Evolutionary conservation across 2,888 invertebrate species (phyloP).

Genomic region (Tiphia femorata): DNA sequence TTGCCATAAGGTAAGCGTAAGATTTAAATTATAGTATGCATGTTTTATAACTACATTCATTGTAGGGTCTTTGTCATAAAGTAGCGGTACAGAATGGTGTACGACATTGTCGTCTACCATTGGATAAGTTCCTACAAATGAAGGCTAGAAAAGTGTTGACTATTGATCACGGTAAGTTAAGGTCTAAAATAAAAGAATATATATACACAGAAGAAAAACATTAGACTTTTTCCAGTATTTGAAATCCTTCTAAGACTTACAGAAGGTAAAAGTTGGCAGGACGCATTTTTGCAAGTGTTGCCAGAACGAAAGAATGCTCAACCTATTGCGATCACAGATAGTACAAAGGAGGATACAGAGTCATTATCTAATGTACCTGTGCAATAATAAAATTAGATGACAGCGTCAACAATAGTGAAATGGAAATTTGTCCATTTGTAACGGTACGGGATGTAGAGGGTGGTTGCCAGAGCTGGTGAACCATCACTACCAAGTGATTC

Average conservation of each 20-base stretch:
- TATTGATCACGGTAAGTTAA: conserved; percentile 88
- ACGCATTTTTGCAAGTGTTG: conserved; percentile 81
- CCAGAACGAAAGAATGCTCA: conserved; percentile 83
- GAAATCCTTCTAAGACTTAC: conserved; percentile 83
- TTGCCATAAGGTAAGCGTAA: conserved; percentile 80
- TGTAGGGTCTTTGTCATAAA: conserved; percentile 85
- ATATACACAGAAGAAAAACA: conserved; percentile 2
- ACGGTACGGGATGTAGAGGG: background rate
- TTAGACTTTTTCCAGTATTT: conserved; percentile 76
- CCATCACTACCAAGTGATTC: too few species aligned
- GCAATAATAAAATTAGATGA: background rate
- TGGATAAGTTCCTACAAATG: conserved; percentile 90
- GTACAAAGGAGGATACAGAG: background rate
- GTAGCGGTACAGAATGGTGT: conserved; percentile 85
- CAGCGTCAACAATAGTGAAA: background rate
- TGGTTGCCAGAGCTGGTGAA: too few species aligned
- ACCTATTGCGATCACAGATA: conserved; percentile 60
- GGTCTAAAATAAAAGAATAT: background rate
- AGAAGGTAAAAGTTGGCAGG: conserved; percentile 85
- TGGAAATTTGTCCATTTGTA: background rate
- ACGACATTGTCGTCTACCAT: conserved; percentile 87
- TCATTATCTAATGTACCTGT: background rate
- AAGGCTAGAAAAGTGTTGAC: conserved; percentile 94
- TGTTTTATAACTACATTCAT: conserved; percentile 19
- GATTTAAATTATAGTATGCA: conserved; percentile 11